Percentiles rank a stretch among this genome's conserved stretches.
Evolutionary conservation across 1,140 invertebrate species (phyloP).

Genomic region (Pristionchus pacificus): DNA sequence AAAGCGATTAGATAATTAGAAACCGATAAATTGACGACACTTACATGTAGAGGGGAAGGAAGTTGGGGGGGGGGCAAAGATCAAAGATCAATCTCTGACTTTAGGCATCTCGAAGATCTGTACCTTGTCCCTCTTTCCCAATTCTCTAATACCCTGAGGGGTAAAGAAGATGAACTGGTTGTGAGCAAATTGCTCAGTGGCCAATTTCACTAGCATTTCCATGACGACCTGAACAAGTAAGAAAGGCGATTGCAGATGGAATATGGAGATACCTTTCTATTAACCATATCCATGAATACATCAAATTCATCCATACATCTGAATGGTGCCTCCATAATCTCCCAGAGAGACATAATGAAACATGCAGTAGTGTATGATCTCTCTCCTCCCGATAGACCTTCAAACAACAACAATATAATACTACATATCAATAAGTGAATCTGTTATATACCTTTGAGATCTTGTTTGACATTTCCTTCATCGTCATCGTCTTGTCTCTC

Average conservation of each 20-base stretch:
- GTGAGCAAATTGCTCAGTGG: conserved; percentile 34
- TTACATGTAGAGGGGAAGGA: too few species aligned
- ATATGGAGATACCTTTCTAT: conserved; percentile 28
- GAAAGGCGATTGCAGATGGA: not conserved
- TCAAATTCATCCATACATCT: conserved; percentile 96
- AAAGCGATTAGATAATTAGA: too few species aligned
- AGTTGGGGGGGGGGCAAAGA: too few species aligned
- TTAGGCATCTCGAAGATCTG: conserved; percentile 37
- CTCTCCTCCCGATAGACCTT: conserved; percentile 81
- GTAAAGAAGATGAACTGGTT: conserved; percentile 55
- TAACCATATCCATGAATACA: conserved; percentile 78
- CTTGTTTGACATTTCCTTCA: conserved; percentile 1
- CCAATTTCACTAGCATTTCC: conserved; percentile 37
- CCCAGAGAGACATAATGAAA: conserved; percentile 88
- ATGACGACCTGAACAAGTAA: conserved; percentile 26
- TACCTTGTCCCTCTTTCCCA: conserved; percentile 25
- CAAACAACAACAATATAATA: conserved; percentile 21
- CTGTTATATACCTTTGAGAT: too few species aligned
- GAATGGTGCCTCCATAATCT: conserved; percentile 81
- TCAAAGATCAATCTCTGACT: too few species aligned
- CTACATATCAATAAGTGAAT: too few species aligned
- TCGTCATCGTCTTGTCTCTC: not conserved
- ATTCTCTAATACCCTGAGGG: conserved; percentile 46
- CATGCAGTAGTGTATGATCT: conserved; percentile 87
- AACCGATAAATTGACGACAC: too few species aligned